Conservation (phyloP, 2,113 vertebrate genomes). For the Strigops habroptila region DNA sequence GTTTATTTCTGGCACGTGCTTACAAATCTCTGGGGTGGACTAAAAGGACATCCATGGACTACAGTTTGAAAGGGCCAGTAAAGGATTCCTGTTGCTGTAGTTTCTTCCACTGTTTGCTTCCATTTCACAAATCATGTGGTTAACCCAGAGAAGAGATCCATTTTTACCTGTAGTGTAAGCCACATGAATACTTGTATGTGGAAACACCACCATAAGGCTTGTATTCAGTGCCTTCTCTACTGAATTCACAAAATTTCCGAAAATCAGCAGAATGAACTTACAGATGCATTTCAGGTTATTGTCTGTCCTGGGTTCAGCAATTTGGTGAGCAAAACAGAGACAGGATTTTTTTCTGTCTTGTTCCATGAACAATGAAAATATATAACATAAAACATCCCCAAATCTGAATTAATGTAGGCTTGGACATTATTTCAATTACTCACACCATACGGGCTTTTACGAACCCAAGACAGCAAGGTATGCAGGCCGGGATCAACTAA, state of each 20-base stretch:
- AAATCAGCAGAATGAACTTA: neutral
- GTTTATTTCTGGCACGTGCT: conserved; percentile 48
- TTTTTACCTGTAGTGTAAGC: neutral
- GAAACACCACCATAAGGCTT: neutral
- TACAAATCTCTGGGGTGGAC: neutral
- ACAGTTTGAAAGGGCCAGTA: neutral
- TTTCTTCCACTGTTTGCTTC: neutral
- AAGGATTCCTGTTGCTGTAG: neutral
- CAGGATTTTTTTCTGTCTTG: neutral
- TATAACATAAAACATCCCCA: neutral
- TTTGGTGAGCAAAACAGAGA: neutral
- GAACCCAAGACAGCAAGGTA: neutral
- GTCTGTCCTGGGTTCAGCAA: neutral
- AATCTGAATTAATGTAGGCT: neutral
- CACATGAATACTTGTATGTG: neutral
- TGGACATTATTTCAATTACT: neutral
- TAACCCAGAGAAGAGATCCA: neutral
- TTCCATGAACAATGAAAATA: neutral
- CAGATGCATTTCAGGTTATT: neutral
- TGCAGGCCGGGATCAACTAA: neutral
- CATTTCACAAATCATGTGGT: neutral
- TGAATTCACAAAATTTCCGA: neutral
- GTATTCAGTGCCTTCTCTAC: neutral
- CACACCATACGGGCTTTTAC: neutral
- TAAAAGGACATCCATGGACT: conserved; percentile 14